These are phyloP conservation scores for Clarias laeviceps DNA, from an alignment of 2,797 vertebrate species.

Conservation along the genomic window DNA sequence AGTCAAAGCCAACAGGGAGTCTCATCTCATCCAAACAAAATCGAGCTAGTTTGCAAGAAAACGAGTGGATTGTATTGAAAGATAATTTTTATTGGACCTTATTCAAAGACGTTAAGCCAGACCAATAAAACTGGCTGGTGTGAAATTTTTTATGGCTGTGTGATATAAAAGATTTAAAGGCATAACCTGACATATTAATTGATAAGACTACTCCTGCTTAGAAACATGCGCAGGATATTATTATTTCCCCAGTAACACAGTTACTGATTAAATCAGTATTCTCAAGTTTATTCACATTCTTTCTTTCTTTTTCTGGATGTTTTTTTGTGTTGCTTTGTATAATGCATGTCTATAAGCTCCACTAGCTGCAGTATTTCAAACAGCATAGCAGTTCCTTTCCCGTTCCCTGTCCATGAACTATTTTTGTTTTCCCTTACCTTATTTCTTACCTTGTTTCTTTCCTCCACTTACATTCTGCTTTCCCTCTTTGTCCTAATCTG, in stretches of 20 bases:
- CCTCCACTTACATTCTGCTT: neutral
- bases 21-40: neutral
- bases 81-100: neutral
- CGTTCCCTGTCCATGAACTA: neutral
- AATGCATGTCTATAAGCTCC: slow-evolving; percentile 10
- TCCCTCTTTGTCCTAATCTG: neutral
- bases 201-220: slow-evolving; percentile 23
- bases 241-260: slow-evolving; percentile 22
- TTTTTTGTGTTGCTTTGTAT: slow-evolving; percentile 36
- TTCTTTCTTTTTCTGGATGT: neutral
- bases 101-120: neutral
- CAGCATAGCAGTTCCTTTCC: neutral
- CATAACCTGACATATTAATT: slow-evolving; percentile 29
- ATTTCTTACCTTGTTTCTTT: neutral
- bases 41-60: neutral
- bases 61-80: neutral
- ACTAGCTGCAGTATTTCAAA: slow-evolving; percentile 2
- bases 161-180: slow-evolving; percentile 10
- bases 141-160: neutral
- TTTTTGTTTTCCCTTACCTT: neutral
- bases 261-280: slow-evolving; percentile 42
- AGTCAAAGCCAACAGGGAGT: slow-evolving; percentile 10
- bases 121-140: slow-evolving; percentile 8
- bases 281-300: slow-evolving; percentile 16
- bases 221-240: slow-evolving; percentile 30